These are phyloP conservation scores for Delichon dasypus DNA, from an alignment of 2,797 vertebrate species.

Conservation along the genomic window DNA sequence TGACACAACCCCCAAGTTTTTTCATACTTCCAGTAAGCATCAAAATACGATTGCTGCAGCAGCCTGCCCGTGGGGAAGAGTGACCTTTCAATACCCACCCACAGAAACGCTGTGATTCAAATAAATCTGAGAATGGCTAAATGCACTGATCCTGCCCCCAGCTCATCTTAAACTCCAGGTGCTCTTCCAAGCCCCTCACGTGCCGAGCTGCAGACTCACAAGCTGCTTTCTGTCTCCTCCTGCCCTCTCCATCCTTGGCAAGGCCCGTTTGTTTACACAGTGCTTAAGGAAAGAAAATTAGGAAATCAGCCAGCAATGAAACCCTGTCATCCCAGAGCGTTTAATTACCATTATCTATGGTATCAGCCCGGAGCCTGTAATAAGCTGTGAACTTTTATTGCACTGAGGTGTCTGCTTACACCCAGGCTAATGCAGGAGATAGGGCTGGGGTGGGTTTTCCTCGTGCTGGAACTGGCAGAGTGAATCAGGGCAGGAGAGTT, in stretches of 20 bases:
- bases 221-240: not conserved
- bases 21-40: rapidly evolving
- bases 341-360: not conserved
- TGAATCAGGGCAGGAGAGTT: not conserved
- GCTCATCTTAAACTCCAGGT: not conserved
- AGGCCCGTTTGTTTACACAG: not conserved
- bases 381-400: not conserved
- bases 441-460: not conserved
- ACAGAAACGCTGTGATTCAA: not conserved
- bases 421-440: not conserved
- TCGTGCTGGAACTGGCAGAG: not conserved
- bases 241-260: not conserved
- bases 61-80: not conserved
- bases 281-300: not conserved
- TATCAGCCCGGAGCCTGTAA: not conserved
- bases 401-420: not conserved
- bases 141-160: not conserved
- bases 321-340: not conserved
- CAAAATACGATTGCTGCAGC: not conserved
- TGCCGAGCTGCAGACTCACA: not conserved
- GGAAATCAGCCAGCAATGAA: not conserved
- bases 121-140: not conserved
- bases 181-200: rapidly evolving
- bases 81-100: not conserved
- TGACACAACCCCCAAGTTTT: not conserved